Conservation (phyloP, 2,113 vertebrate genomes). For the Sterrhoptilus dennistouni region DNA sequence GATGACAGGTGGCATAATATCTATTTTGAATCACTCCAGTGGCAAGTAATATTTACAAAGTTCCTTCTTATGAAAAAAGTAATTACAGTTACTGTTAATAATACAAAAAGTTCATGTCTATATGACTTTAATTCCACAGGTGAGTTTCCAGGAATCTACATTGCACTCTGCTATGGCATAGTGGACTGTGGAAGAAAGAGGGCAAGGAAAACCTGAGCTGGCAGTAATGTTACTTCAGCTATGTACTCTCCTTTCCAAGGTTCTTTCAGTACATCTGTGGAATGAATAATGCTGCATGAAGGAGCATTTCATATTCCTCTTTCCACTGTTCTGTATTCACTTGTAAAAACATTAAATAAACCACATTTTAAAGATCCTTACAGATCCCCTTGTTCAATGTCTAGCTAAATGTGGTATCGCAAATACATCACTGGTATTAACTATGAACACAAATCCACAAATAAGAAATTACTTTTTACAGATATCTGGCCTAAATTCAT, state of each 20-base stretch:
- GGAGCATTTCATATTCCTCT: not conserved
- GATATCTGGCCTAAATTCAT: not conserved
- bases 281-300: rapidly evolving
- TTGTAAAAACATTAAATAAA: not conserved
- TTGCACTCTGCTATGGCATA: not conserved
- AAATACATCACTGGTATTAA: not conserved
- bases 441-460: not conserved
- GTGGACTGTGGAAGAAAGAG: not conserved
- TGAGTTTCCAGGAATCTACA: not conserved
- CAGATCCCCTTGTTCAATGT: not conserved
- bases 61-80: not conserved
- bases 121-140: not conserved
- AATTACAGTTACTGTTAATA: not conserved
- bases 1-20: not conserved
- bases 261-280: not conserved
- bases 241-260: not conserved
- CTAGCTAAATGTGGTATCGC: not conserved
- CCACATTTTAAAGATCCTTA: not conserved
- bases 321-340: not conserved
- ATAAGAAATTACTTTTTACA: not conserved
- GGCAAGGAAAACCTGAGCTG: not conserved
- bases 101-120: not conserved
- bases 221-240: not conserved
- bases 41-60: not conserved
- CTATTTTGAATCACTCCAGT: not conserved